A percentile compares a stretch with the other conserved stretches of the same genome.
Conservation (phyloP, 2,113 vertebrate species). For the Dipodomys ordii region DNA sequence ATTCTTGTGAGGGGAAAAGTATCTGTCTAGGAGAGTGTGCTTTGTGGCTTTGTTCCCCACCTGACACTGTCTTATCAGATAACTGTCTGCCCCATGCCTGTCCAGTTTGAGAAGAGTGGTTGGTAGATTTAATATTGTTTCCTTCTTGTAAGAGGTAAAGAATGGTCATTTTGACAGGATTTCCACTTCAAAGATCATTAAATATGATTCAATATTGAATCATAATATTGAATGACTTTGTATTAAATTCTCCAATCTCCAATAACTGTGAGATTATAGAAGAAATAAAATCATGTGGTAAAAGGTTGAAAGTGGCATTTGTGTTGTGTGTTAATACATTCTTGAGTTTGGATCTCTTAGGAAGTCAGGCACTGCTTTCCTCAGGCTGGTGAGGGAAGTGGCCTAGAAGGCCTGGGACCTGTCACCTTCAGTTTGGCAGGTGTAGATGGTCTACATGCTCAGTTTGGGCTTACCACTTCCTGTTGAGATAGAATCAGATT, state of each 20-base stretch:
- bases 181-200: conserved; percentile 40
- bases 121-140: neutral
- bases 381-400: neutral
- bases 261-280: too few relatives aligned
- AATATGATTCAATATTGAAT: too few relatives aligned
- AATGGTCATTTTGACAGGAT: neutral
- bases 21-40: neutral
- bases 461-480: neutral
- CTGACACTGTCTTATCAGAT: neutral
- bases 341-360: too few relatives aligned
- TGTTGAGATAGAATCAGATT: too few relatives aligned
- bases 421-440: neutral
- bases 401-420: neutral
- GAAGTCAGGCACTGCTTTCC: neutral
- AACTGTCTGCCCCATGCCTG: neutral
- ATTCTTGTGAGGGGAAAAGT: neutral
- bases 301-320: too few relatives aligned
- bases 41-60: neutral
- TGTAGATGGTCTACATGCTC: neutral
- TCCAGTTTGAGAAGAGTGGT: neutral
- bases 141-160: neutral
- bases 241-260: too few relatives aligned
- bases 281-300: too few relatives aligned
- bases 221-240: too few relatives aligned
- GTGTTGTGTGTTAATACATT: too few relatives aligned